These are phyloP conservation scores for Lacanobia wlatinum DNA, from an alignment of 2,888 invertebrate genomes.

Conservation along the genomic window DNA sequence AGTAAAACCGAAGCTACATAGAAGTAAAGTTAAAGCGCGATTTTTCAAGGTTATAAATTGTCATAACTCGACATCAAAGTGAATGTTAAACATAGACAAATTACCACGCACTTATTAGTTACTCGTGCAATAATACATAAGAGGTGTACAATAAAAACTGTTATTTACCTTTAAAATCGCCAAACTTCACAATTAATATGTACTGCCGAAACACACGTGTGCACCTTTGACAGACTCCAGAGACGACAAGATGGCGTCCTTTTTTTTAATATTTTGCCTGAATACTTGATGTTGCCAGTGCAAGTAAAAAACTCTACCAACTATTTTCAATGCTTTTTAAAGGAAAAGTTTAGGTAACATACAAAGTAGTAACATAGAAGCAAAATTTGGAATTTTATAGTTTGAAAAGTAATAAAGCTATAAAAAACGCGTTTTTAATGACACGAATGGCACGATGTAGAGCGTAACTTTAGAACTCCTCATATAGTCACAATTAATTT, in stretches of 20 bases:
- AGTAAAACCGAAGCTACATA: too few relatives aligned
- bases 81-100: too few relatives aligned
- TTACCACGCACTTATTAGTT: too few relatives aligned
- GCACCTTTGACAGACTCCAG: neutral
- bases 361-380: neutral
- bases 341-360: neutral
- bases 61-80: too few relatives aligned
- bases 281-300: neutral
- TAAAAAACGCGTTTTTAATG: neutral
- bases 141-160: too few relatives aligned
- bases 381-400: neutral
- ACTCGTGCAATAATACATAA: too few relatives aligned
- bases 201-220: too few relatives aligned
- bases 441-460: neutral
- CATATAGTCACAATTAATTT: neutral
- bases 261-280: neutral
- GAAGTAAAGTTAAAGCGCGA: too few relatives aligned
- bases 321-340: neutral
- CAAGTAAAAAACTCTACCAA: neutral
- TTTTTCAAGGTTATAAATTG: too few relatives aligned
- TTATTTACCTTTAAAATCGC: too few relatives aligned
- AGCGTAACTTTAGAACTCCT: neutral
- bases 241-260: neutral
- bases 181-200: too few relatives aligned
- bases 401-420: neutral